These are phyloP conservation scores for Cryptoprocta ferox DNA, from an alignment of 2,797 vertebrate genomes.

Conservation along the genomic window DNA sequence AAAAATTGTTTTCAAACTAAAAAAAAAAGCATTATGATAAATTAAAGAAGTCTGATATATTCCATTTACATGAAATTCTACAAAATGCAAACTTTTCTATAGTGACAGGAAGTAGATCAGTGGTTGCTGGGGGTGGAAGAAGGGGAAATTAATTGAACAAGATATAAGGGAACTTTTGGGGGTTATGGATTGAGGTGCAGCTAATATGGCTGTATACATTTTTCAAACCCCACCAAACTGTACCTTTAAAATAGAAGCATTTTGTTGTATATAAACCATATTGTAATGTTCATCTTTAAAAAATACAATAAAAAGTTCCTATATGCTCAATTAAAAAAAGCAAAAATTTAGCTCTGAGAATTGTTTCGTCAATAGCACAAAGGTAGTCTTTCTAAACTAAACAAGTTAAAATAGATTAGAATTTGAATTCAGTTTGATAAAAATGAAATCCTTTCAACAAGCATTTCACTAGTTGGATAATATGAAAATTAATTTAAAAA, in stretches of 20 bases:
- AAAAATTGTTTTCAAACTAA: not conserved
- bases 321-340: not conserved
- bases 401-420: not conserved
- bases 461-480: not conserved
- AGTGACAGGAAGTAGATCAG: not conserved
- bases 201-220: not conserved
- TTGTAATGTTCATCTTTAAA: not conserved
- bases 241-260: not conserved
- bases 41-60: not conserved
- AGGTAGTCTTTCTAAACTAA: not conserved
- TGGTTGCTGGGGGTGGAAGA: not conserved
- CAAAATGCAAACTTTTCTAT: not conserved
- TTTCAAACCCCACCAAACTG: not conserved
- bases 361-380: not conserved
- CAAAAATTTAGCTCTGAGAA: slow-evolving; percentile 23
- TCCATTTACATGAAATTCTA: not conserved
- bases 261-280: not conserved
- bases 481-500: not conserved
- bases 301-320: not conserved
- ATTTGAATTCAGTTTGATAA: slow-evolving; percentile 13
- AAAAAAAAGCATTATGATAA: not conserved
- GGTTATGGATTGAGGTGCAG: not conserved
- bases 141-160: not conserved
- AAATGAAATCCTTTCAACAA: not conserved
- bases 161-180: not conserved